Base-by-base conservation (phyloP, 2,113 vertebrate species). In the Mastomys coucha region DNA sequence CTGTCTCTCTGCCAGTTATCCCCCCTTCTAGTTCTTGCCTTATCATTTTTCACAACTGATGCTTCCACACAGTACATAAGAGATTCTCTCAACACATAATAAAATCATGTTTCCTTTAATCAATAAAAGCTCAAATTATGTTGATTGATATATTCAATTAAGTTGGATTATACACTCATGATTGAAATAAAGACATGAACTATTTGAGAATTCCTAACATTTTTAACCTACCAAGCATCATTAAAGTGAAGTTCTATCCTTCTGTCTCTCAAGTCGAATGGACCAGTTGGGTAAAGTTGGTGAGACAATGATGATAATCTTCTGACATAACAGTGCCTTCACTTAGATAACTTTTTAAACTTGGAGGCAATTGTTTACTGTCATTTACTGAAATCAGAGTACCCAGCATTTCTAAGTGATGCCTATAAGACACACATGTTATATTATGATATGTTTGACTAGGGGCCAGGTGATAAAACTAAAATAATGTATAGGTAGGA, bases 201-300 rank as follows among this genome's bases (percentile, higher is more conserved):
- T 77, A 51, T 28, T 72, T 63, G 69, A 86, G 36, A 36, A 24
- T 94, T 73, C 6, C 3, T 42, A 92, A 31, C 36, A 78, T 76
- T 91, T 95, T 28, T 88, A 93, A 93, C 20, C 26, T 67, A 81
- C 53, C 0, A 82, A 89, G 90, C 51, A n/a, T 20, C 73, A 13
- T 31, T 86, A 14, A 69, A 91, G 3, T 90, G 53, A 97, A 78
- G 26, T 70, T 20, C 0, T 82, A 58, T 86, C n/a, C 19, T 8
- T 7, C 85, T 51, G 65, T 89, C 76, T 81, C 5, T 31, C 90
- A 7, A 75, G 5, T 63, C 45, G 20, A 82, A 91, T 26, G 82
- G 69, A 81, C 2, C 93, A 95, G 92, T 24, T 53, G 2, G 7
- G 36, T 2, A 56, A 3, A 85, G 2, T 9, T 89, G 4, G 5